Evolutionary conservation across 2,797 vertebrate genomes (phyloP).

Genomic region (Adelosebastes latens): DNA sequence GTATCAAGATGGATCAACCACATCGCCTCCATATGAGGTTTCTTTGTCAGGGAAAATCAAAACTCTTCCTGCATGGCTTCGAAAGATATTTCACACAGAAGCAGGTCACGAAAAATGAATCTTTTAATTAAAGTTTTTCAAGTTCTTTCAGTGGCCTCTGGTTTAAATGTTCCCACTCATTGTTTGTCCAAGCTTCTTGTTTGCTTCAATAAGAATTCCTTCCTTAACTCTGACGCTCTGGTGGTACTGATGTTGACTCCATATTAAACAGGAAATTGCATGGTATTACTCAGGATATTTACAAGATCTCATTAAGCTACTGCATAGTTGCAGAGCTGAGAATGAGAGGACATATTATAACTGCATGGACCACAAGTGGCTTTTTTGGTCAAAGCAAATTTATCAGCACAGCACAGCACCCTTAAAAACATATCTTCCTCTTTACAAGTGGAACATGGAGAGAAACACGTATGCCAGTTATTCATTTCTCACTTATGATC

Average conservation of each 20-base stretch:
- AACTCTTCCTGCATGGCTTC: not conserved
- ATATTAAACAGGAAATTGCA: slow-evolving; percentile 68
- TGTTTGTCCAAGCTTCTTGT: slow-evolving; percentile 32
- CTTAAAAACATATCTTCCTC: not conserved
- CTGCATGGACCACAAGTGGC: not conserved
- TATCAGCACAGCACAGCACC: not conserved
- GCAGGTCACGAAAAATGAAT: not conserved
- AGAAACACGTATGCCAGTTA: not conserved
- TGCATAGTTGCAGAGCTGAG: not conserved
- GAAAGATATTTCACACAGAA: not conserved
- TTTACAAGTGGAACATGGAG: not conserved
- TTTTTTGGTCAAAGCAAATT: not conserved
- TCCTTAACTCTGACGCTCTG: slow-evolving; percentile 6
- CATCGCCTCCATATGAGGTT: not conserved
- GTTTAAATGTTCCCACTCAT: not conserved
- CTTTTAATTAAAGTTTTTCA: not conserved
- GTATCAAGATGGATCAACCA: not conserved
- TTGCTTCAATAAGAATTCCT: slow-evolving; percentile 42
- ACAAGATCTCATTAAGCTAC: slow-evolving; percentile 20
- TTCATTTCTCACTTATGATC: not conserved
- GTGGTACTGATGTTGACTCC: slow-evolving; percentile 47
- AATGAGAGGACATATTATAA: not conserved
- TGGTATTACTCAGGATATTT: slow-evolving; percentile 39
- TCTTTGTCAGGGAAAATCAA: not conserved
- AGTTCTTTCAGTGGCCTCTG: not conserved